phyloP scores from a whole-genome alignment of 2,888 invertebrate species.

The Caenorhabditis wallacei region DNA sequence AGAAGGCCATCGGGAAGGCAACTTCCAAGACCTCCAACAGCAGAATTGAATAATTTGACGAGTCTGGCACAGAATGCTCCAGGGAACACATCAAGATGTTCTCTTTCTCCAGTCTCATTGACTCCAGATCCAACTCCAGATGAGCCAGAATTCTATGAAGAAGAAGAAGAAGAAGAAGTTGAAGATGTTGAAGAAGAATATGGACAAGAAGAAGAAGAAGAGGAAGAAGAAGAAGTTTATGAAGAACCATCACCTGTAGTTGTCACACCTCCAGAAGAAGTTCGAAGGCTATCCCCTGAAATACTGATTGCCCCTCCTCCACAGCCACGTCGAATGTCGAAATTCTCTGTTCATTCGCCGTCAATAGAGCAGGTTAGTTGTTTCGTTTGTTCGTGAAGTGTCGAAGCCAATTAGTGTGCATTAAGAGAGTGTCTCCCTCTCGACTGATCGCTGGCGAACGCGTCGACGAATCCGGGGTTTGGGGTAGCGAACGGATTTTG shows the following conservation, averaged over 20 bases:
- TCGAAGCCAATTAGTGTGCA: conserved; percentile 41
- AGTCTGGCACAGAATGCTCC: conserved; percentile 28
- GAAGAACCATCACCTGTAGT: conserved; percentile 34
- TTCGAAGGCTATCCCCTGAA: conserved; percentile 38
- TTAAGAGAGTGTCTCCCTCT: no score
- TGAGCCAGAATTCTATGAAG: conserved; percentile 51
- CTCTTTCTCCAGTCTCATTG: conserved; percentile 59
- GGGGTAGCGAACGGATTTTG: conserved; percentile 61
- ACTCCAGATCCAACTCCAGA: conserved; percentile 65
- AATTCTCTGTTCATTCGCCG: conserved; percentile 76
- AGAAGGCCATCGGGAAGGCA: conserved; percentile 70
- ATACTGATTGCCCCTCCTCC: conserved; percentile 57
- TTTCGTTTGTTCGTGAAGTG: background rate
- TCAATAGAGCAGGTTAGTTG: conserved; percentile 79
- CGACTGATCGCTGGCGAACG: conserved; percentile 21
- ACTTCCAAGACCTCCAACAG: conserved; percentile 69
- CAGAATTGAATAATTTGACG: conserved; percentile 49
- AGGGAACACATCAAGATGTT: conserved; percentile 36
- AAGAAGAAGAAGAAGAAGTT: conserved; percentile 44
- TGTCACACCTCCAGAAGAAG: conserved; percentile 49
- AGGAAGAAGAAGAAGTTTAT: conserved; percentile 24
- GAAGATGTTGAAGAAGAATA: conserved; percentile 34
- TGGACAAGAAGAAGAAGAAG: conserved; percentile 14
- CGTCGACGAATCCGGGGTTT: conserved; percentile 54
- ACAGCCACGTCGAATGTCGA: conserved; percentile 67